Evolutionary conservation across 2,888 invertebrate genomes (phyloP), one percentile per base, ranked within the genome.

Genomic region (Epinotia demarniana): DNA sequence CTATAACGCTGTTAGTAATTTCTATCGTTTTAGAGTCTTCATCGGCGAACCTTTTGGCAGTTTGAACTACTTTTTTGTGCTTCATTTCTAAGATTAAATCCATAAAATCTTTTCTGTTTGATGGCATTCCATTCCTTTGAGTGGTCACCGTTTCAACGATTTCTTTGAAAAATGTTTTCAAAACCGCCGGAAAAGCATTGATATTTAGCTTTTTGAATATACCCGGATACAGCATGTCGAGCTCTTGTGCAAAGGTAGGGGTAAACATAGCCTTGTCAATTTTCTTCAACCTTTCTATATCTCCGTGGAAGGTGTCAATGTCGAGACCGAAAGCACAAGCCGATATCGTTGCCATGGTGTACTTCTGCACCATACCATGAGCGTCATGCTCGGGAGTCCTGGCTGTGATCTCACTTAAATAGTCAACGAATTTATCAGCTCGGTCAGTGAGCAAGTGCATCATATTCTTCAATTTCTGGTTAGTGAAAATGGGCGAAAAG

Each of bases 91-190:
- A 76, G 27, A 89, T 81, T 27, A 89, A 80, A 80, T 89, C 88
- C 84, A 90, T 87, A 27, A 89, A 89, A 69, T 90, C 89, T 11
- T 84, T 84, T 58, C 88, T 83, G 9, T 78, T 80, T 2, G 82
- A 75, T 0, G 89, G 85, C 46, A 76, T 69, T 0, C 85, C 85
- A 49, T 85, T 83, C 77, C 90, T 84, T 72, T 88, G 81, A 2
- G 46, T 18, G 1, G 86, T 75, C 9, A 89, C 79, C 16, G 75
- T 77, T 46, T 78, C 66, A 0, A 85, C 86, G 3, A 90, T 79
- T 23, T 80, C 73, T 13, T 77, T 60, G 46, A 89, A 90, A 62
- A 86, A 89, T 0, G 61, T 69, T 3, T 19, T 66, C 0, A 87
- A 76, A 2, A 58, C 55, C 3, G 16, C 12, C 0, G 89, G 89